Percentiles rank a stretch among this genome's conserved stretches.
These are phyloP conservation scores for Graphium colonna DNA, from an alignment of 2,888 invertebrate species.

Conservation along the genomic window DNA sequence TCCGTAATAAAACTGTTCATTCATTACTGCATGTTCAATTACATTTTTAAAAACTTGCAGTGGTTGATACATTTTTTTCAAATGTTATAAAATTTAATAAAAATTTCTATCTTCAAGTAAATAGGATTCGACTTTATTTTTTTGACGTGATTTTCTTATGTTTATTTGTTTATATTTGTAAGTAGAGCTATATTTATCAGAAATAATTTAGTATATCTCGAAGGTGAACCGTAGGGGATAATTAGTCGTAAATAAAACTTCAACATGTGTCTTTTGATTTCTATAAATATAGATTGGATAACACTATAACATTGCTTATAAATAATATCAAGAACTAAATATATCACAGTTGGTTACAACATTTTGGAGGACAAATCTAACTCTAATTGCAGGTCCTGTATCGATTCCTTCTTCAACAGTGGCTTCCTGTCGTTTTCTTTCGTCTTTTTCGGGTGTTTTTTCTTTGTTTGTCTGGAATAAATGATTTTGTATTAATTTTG, in stretches of 20 bases:
- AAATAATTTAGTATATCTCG: no score
- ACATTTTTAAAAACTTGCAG: no score
- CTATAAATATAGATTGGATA: slow-evolving; percentile 62
- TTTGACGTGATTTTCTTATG: no score
- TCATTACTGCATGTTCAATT: no score
- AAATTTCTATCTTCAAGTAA: no score
- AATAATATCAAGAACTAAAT: slow-evolving; percentile 39
- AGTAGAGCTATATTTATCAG: no score
- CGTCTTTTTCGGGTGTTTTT: slow-evolving; percentile 80
- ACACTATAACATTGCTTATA: slow-evolving; percentile 51
- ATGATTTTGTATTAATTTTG: no score
- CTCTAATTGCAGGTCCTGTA: slow-evolving; percentile 70
- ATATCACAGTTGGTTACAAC: slow-evolving; percentile 73
- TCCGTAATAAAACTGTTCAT: no score
- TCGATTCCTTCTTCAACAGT: slow-evolving; percentile 75
- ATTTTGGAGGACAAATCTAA: slow-evolving; percentile 70
- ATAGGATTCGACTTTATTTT: no score
- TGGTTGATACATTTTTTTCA: no score
- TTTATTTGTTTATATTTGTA: no score
- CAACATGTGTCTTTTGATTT: slow-evolving; percentile 31
- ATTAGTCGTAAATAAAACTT: slow-evolving; percentile 24
- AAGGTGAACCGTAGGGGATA: background rate
- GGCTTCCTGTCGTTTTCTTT: slow-evolving; percentile 81
- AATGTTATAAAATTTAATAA: no score
- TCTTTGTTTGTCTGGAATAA: slow-evolving; percentile 75